These are phyloP conservation scores for Cynopterus brachyotis DNA, from an alignment of 2,113 vertebrate genomes.

Conservation along the genomic window DNA sequence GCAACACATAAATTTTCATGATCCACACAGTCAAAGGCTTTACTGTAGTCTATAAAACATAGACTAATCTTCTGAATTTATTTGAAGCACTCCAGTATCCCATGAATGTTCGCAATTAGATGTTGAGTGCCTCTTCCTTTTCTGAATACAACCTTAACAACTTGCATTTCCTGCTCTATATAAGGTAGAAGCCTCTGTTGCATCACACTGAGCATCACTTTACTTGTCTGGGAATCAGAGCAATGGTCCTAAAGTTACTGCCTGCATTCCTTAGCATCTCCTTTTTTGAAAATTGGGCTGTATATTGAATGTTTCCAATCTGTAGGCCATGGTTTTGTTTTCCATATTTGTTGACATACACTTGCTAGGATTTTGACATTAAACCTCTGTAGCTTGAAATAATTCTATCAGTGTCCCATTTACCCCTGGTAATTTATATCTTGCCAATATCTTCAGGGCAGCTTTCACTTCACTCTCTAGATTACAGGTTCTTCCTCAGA, in stretches of 20 bases:
- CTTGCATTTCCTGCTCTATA: not conserved
- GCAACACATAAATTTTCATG: not conserved
- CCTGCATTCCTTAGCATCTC: not conserved
- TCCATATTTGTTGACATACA: not conserved
- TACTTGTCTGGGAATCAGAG: no score
- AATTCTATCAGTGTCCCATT: not conserved
- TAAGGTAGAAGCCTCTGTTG: not conserved
- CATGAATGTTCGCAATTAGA: not conserved
- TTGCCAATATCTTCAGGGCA: not conserved
- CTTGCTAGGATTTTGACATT: not conserved
- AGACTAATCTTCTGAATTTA: not conserved
- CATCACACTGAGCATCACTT: not conserved
- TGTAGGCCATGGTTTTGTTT: not conserved
- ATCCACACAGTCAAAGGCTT: not conserved
- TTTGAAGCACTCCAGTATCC: not conserved
- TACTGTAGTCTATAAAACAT: not conserved
- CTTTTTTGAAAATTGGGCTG: not conserved
- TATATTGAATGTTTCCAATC: not conserved
- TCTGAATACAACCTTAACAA: not conserved
- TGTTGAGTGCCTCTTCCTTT: not conserved
- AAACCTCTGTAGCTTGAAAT: not conserved
- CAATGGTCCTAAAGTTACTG: not conserved
- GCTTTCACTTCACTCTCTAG: not conserved
- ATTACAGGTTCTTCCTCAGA: not conserved
- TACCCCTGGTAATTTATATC: not conserved